Evolutionary conservation across 2,797 vertebrate genomes (phyloP).

Genomic region (Acanthopagrus latus): DNA sequence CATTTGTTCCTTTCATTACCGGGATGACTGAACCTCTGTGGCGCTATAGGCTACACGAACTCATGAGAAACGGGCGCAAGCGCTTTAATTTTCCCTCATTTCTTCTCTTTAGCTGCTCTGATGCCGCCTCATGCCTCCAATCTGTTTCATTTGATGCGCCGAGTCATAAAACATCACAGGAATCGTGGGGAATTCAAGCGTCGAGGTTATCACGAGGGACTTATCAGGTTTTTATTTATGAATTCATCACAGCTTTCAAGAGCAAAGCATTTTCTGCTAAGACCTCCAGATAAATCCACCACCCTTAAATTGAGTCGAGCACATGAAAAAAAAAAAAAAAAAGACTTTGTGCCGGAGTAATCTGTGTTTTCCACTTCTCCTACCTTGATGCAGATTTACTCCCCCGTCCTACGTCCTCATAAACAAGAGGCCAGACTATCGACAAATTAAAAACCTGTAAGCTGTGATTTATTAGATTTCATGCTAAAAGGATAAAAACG

Average conservation of each 20-base stretch:
- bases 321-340: neutral
- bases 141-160: conserved; percentile 43
- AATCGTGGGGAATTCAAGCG: conserved; percentile 31
- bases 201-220: conserved; percentile 14
- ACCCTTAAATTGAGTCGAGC: conserved; percentile 15
- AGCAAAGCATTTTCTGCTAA: conserved; percentile 12
- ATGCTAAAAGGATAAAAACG: conserved; percentile 16
- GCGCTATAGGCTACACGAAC: conserved; percentile 7
- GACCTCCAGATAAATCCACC: conserved; percentile 10
- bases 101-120: conserved; percentile 7
- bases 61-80: conserved; percentile 8
- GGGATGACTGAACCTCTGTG: neutral
- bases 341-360: neutral
- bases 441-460: conserved; percentile 21
- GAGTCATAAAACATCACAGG: conserved; percentile 44
- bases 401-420: neutral
- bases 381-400: conserved; percentile 6
- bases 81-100: conserved; percentile 27
- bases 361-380: conserved; percentile 11
- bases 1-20: conserved; percentile 14
- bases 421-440: conserved; percentile 30
- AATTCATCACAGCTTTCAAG: conserved; percentile 25
- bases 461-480: conserved; percentile 43
- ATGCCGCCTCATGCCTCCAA: conserved; percentile 12
- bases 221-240: conserved; percentile 48